Base-by-base conservation (phyloP, 2,888 invertebrate species). In the Thumatha senex region DNA sequence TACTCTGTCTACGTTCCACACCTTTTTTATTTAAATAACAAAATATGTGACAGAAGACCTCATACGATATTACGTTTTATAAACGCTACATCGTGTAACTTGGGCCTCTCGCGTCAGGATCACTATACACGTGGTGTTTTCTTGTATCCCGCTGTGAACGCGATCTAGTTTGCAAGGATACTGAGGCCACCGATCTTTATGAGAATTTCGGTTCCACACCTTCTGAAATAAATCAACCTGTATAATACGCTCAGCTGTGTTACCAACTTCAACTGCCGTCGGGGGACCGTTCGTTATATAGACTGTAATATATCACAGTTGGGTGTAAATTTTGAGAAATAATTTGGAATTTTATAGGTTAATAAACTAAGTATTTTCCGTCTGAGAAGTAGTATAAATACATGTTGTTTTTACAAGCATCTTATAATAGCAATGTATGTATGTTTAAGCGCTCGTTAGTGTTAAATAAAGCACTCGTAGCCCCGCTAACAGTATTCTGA, bases 71-170 rank as follows among this genome's bases (percentile, higher is more conserved):
- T n/a, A 24, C 18, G 18, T 24, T 5, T 24, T 5, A 24, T 24
- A 5, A 24, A 18, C 59, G 56, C 56, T 34, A 3, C 15, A 24
- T 15, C 38, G 7, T 41, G 5, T 48, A 31, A 33, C 34, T 44
- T 56, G 18, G 3, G 38, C 56, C 48, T 12, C 39, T 34, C 49
- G 30, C 50, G 45, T 46, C 61, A 59, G 63, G 78, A 79, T 76
- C 72, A 74, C 72, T 75, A 78, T 73, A 74, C 70, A 70, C 63
- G 74, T 65, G 48, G 64, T 69, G 65, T 65, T 75, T 56, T 48
- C 41, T 33, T 75, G 67, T 55, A 64, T 45, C 39, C 39, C 43
- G 58, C 61, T 60, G 58, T 65, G 57, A 55, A 67, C 63, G 41
- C 51, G 56, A 62, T 65, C 64, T 45, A 61, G 54, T 69, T 60